These are phyloP conservation scores for Chalcis sispes DNA, from an alignment of 2,888 invertebrate species.

Conservation along the genomic window DNA sequence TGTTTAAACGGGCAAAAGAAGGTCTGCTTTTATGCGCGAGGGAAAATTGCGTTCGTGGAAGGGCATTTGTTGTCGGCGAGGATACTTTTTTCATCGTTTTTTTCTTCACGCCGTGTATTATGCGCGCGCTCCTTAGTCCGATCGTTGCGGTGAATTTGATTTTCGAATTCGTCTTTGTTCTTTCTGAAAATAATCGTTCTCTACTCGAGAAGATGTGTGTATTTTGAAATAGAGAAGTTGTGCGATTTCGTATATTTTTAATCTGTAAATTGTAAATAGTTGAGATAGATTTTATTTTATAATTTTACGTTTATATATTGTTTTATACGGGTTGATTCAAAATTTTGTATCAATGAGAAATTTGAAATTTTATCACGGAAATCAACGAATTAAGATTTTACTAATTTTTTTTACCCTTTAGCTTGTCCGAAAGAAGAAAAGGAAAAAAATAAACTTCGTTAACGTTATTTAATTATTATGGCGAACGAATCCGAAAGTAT, in stretches of 20 bases:
- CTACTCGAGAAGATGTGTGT: no score
- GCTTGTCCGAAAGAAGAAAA: no score
- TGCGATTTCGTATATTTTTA: background rate
- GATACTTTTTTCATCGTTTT: constrained; percentile 1
- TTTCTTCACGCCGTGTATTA: constrained; percentile 17
- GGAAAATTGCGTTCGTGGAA: constrained; percentile 56
- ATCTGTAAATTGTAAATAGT: background rate
- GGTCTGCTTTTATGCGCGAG: constrained; percentile 53
- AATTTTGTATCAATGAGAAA: no score
- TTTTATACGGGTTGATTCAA: no score
- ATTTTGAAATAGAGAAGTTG: constrained; percentile 39
- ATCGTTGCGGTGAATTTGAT: constrained; percentile 36
- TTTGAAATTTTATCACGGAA: no score
- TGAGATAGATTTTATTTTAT: no score
- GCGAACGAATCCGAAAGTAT: no score
- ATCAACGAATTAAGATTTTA: no score
- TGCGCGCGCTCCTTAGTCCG: constrained; percentile 2
- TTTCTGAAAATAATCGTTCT: constrained; percentile 29
- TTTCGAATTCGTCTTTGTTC: constrained; percentile 40
- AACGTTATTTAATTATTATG: no score
- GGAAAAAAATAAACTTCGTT: no score
- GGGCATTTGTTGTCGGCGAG: constrained; percentile 37
- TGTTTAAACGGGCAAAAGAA: background rate
- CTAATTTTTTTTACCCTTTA: no score
- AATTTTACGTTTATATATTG: no score